Conservation (phyloP, 2,888 invertebrate genomes). For the Operophtera brumata region DNA sequence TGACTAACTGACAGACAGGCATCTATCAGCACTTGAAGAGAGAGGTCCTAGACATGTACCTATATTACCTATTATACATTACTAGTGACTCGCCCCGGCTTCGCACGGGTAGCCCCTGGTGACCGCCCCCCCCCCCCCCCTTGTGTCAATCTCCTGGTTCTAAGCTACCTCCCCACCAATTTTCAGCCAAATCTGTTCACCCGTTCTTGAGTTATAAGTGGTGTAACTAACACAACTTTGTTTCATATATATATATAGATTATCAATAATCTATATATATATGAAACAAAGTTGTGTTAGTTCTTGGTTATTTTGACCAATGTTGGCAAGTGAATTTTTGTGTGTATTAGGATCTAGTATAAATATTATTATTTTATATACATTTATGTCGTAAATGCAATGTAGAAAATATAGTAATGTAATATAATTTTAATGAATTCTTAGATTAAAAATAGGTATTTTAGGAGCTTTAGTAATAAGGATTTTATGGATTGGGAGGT, state of each 20-base stretch:
- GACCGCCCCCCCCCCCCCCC: too few relatives aligned
- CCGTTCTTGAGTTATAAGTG: too few relatives aligned
- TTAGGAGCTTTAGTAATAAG: background rate
- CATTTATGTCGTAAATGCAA: background rate
- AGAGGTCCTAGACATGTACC: background rate
- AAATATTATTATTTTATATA: background rate
- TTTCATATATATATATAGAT: too few relatives aligned
- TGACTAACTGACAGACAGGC: background rate
- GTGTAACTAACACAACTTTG: too few relatives aligned
- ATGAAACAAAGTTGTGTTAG: too few relatives aligned
- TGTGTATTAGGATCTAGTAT: background rate
- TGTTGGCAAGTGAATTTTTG: background rate
- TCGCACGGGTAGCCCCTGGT: too few relatives aligned
- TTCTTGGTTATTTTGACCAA: background rate
- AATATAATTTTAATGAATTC: slow-evolving; percentile 4
- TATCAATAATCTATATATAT: too few relatives aligned
- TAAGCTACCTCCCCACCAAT: too few relatives aligned
- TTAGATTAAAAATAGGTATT: background rate
- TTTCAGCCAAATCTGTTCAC: too few relatives aligned
- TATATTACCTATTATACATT: too few relatives aligned
- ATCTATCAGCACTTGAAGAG: background rate
- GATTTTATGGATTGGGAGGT: background rate
- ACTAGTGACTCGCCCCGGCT: too few relatives aligned
- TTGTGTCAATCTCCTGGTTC: too few relatives aligned
- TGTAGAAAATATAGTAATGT: background rate